Percentiles rank a stretch among this genome's conserved stretches.
Conservation (phyloP, 2,113 vertebrate genomes). For the Amia ocellicauda region DNA sequence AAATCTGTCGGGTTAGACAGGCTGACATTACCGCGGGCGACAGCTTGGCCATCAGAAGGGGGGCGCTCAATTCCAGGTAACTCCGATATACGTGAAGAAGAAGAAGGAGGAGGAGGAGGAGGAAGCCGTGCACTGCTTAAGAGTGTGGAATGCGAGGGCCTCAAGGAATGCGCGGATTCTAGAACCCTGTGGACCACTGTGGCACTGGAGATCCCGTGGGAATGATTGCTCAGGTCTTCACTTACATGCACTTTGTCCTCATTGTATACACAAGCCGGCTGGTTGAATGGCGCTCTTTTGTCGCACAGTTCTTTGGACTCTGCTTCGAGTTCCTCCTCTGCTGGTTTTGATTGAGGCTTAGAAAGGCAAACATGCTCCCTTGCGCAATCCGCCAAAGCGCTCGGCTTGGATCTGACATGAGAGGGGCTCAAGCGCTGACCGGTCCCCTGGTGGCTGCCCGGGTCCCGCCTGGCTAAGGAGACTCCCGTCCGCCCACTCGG, state of each 20-base stretch:
- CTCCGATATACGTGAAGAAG: slow-evolving; percentile 32
- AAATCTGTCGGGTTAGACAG: slow-evolving; percentile 12
- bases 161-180: slow-evolving; percentile 16
- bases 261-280: slow-evolving; percentile 6
- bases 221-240: slow-evolving; percentile 2
- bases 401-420: neutral
- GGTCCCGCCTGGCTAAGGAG: neutral
- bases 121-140: slow-evolving; percentile 14
- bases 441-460: slow-evolving; percentile 3
- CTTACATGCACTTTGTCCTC: neutral
- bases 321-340: slow-evolving; percentile 19
- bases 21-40: slow-evolving; percentile 18
- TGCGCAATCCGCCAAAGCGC: slow-evolving; percentile 3
- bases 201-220: neutral
- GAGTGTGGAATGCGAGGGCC: slow-evolving; percentile 21
- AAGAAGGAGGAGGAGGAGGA: slow-evolving; percentile 37
- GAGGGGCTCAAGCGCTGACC: neutral
- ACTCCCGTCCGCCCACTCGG: slow-evolving; percentile 9
- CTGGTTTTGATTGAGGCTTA: slow-evolving; percentile 9
- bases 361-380: neutral
- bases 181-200: neutral
- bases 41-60: neutral
- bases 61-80: neutral
- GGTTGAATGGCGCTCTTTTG: slow-evolving; percentile 12
- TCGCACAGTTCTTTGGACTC: slow-evolving; percentile 29